These are phyloP conservation scores for Sarcophaga carnaria DNA, from an alignment of 2,888 invertebrate species.

Conservation along the genomic window DNA sequence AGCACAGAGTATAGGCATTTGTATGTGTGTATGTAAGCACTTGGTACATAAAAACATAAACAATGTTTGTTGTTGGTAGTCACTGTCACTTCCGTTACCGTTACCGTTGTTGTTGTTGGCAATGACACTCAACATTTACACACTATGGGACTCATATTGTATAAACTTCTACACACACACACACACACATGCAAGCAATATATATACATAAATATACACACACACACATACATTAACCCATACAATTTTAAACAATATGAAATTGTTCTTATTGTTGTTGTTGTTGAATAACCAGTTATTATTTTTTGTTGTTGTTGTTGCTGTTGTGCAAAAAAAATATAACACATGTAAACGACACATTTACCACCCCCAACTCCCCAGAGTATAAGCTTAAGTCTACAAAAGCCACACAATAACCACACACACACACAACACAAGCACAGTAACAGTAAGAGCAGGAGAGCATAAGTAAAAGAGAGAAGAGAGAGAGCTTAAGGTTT, in stretches of 20 bases:
- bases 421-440: background rate
- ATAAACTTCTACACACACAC: background rate
- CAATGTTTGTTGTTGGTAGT: constrained; percentile 64
- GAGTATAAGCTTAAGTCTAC: constrained; percentile 13
- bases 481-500: too few species aligned
- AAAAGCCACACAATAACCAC: too few species aligned
- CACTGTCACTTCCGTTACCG: constrained; percentile 68
- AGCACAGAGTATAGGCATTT: background rate
- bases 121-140: too few species aligned
- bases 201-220: too few species aligned
- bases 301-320: background rate
- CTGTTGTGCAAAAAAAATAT: background rate
- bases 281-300: too few species aligned
- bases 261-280: too few species aligned
- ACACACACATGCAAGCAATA: background rate
- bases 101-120: constrained; percentile 20
- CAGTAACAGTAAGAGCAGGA: background rate
- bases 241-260: constrained; percentile 6
- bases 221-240: background rate
- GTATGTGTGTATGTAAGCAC: background rate
- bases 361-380: constrained; percentile 8
- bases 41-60: constrained; percentile 35
- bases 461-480: background rate
- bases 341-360: constrained; percentile 53
- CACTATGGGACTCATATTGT: constrained; percentile 39